These are phyloP conservation scores for Dynastes hyllus DNA, from an alignment of 2,888 invertebrate species.

Conservation along the genomic window DNA sequence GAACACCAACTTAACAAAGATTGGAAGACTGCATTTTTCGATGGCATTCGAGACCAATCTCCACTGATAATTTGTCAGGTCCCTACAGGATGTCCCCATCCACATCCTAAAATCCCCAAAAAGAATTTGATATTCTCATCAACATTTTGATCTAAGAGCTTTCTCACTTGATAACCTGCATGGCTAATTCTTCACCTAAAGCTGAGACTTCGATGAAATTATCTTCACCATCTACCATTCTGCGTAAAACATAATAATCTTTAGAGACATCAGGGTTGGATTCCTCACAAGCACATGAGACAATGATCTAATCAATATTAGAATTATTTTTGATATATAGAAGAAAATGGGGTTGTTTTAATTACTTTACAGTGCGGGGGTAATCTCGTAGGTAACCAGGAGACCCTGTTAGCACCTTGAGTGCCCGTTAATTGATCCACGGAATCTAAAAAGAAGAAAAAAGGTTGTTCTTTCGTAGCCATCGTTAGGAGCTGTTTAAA, in stretches of 20 bases:
- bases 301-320: constrained; percentile 80
- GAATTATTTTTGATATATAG: not conserved
- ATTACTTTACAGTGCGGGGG: constrained; percentile 90
- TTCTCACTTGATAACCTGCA: constrained; percentile 88
- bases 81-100: constrained; percentile 92
- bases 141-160: not conserved
- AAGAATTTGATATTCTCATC: not conserved
- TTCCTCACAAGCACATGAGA: constrained; percentile 93
- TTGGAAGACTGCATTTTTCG: constrained; percentile 93
- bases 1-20: constrained; percentile 97
- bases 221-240: constrained; percentile 92
- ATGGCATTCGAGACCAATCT: constrained; percentile 94
- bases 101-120: constrained; percentile 78
- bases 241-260: constrained; percentile 88
- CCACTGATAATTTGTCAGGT: constrained; percentile 95
- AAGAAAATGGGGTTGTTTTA: not conserved
- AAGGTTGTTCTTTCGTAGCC: constrained; percentile 87
- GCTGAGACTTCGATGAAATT: constrained; percentile 93
- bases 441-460: constrained; percentile 94
- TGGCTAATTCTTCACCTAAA: constrained; percentile 93
- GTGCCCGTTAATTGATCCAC: constrained; percentile 97
- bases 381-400: constrained; percentile 95
- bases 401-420: constrained; percentile 95
- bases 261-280: constrained; percentile 89
- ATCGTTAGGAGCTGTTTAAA: constrained; percentile 94